Conservation (phyloP, 2,888 invertebrate species). For the Diadegma fenestrale region DNA sequence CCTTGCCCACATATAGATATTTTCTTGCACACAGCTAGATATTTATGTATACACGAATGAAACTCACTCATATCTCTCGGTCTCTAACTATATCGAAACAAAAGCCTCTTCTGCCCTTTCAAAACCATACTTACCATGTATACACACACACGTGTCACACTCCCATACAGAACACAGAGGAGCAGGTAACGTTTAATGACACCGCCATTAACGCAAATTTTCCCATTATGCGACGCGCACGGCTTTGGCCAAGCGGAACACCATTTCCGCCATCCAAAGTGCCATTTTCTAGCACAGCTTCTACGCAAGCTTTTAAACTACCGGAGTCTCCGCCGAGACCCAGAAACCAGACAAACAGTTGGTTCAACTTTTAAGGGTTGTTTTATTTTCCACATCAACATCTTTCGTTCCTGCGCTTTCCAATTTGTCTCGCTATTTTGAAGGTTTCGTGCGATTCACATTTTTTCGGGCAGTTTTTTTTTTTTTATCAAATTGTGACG, state of each 20-base stretch:
- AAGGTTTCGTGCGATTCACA: background rate
- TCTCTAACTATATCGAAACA: slow-evolving; percentile 54
- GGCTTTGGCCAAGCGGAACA: slow-evolving; percentile 81
- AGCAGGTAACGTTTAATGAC: slow-evolving; percentile 82
- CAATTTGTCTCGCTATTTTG: background rate
- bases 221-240: slow-evolving; percentile 84
- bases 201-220: slow-evolving; percentile 85
- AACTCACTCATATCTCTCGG: slow-evolving; percentile 42
- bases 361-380: background rate
- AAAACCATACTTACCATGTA: slow-evolving; percentile 62
- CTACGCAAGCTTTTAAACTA: background rate
- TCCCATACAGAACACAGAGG: slow-evolving; percentile 70
- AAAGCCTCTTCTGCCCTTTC: slow-evolving; percentile 59
- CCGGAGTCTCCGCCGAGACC: background rate
- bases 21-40: slow-evolving; percentile 20
- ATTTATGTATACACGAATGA: background rate
- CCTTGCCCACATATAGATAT: slow-evolving; percentile 28
- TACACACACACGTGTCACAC: slow-evolving; percentile 71
- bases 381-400: background rate
- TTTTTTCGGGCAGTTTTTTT: background rate
- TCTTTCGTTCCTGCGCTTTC: too few species aligned
- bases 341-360: background rate
- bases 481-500: too few species aligned
- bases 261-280: slow-evolving; percentile 64
- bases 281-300: slow-evolving; percentile 68